These are phyloP conservation scores for Nyctibius bracteatus DNA, from an alignment of 2,113 vertebrate species.

Conservation along the genomic window DNA sequence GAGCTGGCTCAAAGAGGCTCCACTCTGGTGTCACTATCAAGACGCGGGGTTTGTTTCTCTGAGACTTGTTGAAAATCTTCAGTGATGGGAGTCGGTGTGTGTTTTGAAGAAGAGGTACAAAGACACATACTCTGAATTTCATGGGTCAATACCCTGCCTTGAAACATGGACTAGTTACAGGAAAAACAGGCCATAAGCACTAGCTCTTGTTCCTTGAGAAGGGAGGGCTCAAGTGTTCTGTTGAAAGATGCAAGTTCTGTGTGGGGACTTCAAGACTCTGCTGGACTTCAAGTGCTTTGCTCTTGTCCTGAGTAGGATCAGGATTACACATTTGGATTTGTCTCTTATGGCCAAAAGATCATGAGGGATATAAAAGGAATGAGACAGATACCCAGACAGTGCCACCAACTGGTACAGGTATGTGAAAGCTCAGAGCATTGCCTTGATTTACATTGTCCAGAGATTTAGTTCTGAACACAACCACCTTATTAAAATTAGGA, in stretches of 20 bases:
- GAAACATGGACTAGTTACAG: not conserved
- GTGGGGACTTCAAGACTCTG: not conserved
- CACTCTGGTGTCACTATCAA: not conserved
- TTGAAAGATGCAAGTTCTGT: not conserved
- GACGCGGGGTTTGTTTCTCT: not conserved
- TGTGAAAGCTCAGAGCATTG: accelerated
- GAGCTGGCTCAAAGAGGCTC: not conserved
- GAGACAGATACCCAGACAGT: not conserved
- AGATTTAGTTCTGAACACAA: not conserved
- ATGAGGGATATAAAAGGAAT: not conserved
- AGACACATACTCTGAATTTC: not conserved
- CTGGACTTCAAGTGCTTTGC: not conserved
- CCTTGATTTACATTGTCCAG: not conserved
- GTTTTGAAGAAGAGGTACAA: not conserved
- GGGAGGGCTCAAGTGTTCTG: not conserved
- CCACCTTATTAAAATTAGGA: not conserved
- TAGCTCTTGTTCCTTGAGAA: not conserved
- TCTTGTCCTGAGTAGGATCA: not conserved
- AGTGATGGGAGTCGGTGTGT: not conserved
- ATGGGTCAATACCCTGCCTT: not conserved
- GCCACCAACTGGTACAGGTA: not conserved
- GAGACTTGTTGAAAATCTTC: not conserved
- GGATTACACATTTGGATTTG: not conserved
- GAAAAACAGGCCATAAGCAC: not conserved
- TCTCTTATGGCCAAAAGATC: not conserved